Evolutionary conservation across 1,140 invertebrate genomes (phyloP), one percentile per base, ranked within the genome.

Genomic region (Patella vulgata): DNA sequence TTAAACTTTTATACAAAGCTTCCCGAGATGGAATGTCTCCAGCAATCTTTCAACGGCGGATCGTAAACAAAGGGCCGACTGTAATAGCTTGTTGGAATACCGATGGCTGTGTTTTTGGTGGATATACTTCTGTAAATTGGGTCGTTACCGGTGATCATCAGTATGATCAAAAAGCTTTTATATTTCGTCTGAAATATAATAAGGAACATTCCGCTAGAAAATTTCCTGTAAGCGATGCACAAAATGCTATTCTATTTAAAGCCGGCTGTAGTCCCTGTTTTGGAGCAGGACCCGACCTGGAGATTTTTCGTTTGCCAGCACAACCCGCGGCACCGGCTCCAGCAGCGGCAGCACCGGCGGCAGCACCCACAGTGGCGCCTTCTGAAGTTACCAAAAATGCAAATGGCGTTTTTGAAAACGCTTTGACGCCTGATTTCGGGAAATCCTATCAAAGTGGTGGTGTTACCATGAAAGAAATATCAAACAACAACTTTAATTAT

Each of bases 21-120:
- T 50, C 56, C 27, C 55, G 39, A 46, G 63, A 72, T 58, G 66
- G 66, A 3, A 63, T 57, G 53, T 28, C 30, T 23, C 47, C 59
- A 14, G 36, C 42, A 14, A 58, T 42, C 12, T 72, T 72, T 47
- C 70, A 72, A 28, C 40, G 44, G 23, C 52, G 58, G 23, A 69
- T 66, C 59, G 53, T 69, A 43, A 63, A 61, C 40, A 36, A 69
- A 30, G 63, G 66, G 0, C 63, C 67, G 11, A 72, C 70, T 19
- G 59, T 72, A 17, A 69, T 67, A 40, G 59, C 68, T 17, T 27
- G 62, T 39, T 65, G 63, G 47, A 68, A 68, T 42, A 51, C 58
- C 12, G 33, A 50, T 42, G 59, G 57, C 1, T 61, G 55, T 50
- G 46, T 69, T n/a, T 72, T 60, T 59, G 70, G 70, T 12, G 70